Percentiles rank a stretch among this genome's conserved stretches.
phyloP scores from a whole-genome alignment of 1,140 invertebrate genomes.

The Drosophila parabipectinata region DNA sequence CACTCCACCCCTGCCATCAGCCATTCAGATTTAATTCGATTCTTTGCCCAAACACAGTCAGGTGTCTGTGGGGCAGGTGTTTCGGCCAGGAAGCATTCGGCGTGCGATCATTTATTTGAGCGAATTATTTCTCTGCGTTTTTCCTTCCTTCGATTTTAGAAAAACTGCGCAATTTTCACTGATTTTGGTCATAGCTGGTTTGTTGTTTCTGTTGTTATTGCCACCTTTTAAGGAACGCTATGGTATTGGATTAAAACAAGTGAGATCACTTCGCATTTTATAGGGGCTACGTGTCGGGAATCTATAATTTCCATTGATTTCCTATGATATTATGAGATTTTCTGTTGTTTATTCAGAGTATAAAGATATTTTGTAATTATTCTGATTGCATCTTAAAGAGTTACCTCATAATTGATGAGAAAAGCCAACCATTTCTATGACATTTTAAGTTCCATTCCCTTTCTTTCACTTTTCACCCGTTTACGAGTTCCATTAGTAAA shows the following conservation, averaged over 20 bases:
- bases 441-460: not conserved
- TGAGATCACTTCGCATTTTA: conserved; percentile 43
- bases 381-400: not conserved
- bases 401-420: too few species aligned
- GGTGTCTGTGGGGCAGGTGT: conserved; percentile 69
- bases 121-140: conserved; percentile 30
- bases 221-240: conserved; percentile 25
- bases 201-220: conserved; percentile 24
- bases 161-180: conserved; percentile 70
- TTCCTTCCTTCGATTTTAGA: conserved; percentile 26
- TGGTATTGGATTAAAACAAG: conserved; percentile 29
- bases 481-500: not conserved
- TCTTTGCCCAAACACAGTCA: conserved; percentile 69
- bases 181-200: conserved; percentile 65
- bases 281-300: conserved; percentile 30
- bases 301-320: conserved; percentile 33
- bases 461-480: conserved; percentile 20
- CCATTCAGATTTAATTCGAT: conserved; percentile 60
- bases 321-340: not conserved
- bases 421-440: too few species aligned
- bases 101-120: conserved; percentile 68
- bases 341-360: not conserved
- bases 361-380: not conserved
- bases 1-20: conserved; percentile 14
- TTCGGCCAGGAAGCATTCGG: conserved; percentile 70